Evolutionary conservation across 2,113 vertebrate species (phyloP), one percentile per base, ranked within the genome.

Genomic region (Rutilus rutilus): DNA sequence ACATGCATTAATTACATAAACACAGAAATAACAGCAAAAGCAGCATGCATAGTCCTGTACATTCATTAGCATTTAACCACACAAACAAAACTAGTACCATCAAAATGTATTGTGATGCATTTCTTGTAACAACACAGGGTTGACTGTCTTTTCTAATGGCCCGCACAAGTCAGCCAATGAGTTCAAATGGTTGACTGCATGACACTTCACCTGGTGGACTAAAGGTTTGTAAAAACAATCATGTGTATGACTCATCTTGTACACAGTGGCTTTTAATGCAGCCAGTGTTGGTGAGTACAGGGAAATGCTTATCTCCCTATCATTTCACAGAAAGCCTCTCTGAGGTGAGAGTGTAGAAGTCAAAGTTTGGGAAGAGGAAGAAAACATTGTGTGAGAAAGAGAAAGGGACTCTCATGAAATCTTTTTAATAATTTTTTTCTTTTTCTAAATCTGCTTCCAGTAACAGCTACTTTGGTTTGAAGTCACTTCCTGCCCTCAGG

Each of bases 401-500:
- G 73, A 23, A 6, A 69, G 86, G 86, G 74, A 82, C 83, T 85
- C 42, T 79, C 77, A 27, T 83, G 30, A 85, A 75, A 76, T 89
- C 89, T 89, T 90, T 45, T 75, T 67, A 45, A 73, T 83, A 5
- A 57, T 82, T 89, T 89, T 89, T 90, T 88, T 90, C 67, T 87
- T 9, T 74, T 85, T 91, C 83, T 91, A 77, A 89, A 86, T 82
- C 86, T 84, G 83, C 91, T 95, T 95, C 94, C 94, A 95, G 94
- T 95, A 95, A 95, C 67, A 92, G 90, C 84, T 87, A 85, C 89
- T 89, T 84, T 88, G 71, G 86, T 92, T 94, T 91, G 90, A 92
- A 90, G 93, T 94, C 88, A 94, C 90, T 94, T 95, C 94, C 94
- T 95, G 94, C 93, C 90, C 88, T 93, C 87, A 91, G 76, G 86